Conservation (phyloP, 2,797 vertebrate species). For the Platalea minor region DNA sequence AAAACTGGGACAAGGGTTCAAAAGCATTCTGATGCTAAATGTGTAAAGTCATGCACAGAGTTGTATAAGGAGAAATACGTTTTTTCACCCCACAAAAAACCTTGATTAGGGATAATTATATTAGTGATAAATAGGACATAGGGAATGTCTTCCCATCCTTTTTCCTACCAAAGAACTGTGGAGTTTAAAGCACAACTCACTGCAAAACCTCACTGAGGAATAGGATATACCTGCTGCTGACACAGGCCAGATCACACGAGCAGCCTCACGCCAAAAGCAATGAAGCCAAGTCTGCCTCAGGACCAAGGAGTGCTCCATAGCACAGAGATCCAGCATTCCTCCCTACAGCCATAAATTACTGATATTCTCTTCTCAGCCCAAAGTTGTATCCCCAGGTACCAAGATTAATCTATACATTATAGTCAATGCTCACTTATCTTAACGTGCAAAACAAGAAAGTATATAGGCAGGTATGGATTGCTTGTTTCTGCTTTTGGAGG, state of each 20-base stretch:
- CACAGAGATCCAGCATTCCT: accelerated
- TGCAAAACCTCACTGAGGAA: neutral
- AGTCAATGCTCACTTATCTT: neutral
- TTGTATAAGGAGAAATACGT: neutral
- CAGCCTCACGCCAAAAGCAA: too few species aligned
- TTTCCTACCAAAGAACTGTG: neutral
- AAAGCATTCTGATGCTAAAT: neutral
- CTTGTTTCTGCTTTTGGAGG: neutral
- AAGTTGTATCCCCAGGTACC: accelerated
- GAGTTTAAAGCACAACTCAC: neutral
- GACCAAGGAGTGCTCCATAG: neutral
- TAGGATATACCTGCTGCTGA: too few species aligned
- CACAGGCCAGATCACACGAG: neutral
- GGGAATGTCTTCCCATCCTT: neutral
- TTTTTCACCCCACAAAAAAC: neutral
- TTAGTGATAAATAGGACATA: neutral
- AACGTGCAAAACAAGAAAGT: neutral
- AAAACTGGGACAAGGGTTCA: neutral
- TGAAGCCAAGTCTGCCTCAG: neutral
- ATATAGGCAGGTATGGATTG: neutral
- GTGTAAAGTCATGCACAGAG: neutral
- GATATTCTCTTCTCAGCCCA: neutral
- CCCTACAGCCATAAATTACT: accelerated
- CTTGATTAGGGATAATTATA: neutral
- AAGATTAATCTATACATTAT: neutral